Conservation (phyloP, 2,113 vertebrate genomes). For the Petaurus breviceps region DNA sequence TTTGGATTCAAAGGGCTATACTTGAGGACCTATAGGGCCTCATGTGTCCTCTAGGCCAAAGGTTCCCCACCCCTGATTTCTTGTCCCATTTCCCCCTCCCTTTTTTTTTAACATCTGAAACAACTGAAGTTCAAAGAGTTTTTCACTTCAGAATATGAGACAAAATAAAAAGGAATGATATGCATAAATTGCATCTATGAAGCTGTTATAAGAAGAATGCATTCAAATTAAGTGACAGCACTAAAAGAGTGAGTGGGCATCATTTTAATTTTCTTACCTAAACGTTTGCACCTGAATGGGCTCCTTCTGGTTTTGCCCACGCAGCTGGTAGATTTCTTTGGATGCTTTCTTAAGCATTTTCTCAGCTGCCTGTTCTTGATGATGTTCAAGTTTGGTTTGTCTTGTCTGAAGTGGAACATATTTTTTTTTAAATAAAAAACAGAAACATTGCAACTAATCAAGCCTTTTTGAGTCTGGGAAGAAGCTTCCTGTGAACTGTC, state of each 20-base stretch:
- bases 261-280: conserved; percentile 84
- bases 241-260: neutral
- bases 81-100: neutral
- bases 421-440: neutral
- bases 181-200: neutral
- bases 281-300: conserved; percentile 97
- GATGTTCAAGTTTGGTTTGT: conserved; percentile 95
- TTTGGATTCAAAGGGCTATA: too few species aligned
- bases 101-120: neutral
- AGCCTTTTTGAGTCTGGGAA: neutral
- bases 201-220: neutral
- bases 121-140: neutral
- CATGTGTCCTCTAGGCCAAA: too few species aligned
- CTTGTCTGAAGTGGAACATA: conserved; percentile 85
- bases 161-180: neutral
- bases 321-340: conserved; percentile 95
- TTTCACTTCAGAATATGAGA: neutral
- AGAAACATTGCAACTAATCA: neutral
- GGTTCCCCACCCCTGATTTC: neutral
- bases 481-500: neutral
- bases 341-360: conserved; percentile 96
- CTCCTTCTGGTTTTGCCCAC: conserved; percentile 95
- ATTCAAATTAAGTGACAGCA: too few species aligned
- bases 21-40: too few species aligned
- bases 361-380: conserved; percentile 95